Base-by-base conservation (phyloP, 1,140 invertebrate species). In the Cydia strobilella region DNA sequence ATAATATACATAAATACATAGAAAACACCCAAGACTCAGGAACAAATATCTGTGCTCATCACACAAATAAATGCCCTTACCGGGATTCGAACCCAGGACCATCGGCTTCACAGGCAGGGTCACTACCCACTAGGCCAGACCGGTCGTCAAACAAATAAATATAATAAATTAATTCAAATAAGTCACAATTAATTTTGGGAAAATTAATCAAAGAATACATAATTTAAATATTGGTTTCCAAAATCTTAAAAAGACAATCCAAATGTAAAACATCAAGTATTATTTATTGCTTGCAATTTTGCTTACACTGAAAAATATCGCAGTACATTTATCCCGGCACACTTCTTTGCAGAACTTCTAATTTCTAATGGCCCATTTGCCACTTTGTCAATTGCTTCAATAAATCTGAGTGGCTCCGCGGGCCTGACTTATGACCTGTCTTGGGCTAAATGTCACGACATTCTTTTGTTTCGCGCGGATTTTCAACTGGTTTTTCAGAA, bases 371-470 rank as follows among this genome's bases (percentile, higher is more conserved):
- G 77, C 13, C 77, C 72, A 78, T 78, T 78, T 78, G 74, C 77
- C 74, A 78, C 77, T 77, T 77, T 77, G 76, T 75, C 76, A 75
- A 77, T 77, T 75, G 74, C 76, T 18, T 25, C 59, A 72, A 77
- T 77, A 77, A 77, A 77, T 77, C 76, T 77, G 39, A 51, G 75
- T 45, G 72, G 65, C 65, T 69, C 65, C 75, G 48, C 18, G 48
- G 77, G 25, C 54, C 72, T 88, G 85, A 86, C 80, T 85, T 86
- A 88, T 82, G 66, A 77, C 77, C 77, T 80, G 86, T 86, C 86
- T 82, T 75, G 45, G 45, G 78, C 71, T 84, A 82, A 84, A 86
- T 84, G 82, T 81, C 82, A 76, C 76, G 74, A 82, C 80, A 85
- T 86, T 88, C 84, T 85, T 84, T 85, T 83, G 80, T 84, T 82